A percentile compares a stretch with the other conserved stretches of the same genome.
phyloP scores from a whole-genome alignment of 2,113 vertebrate genomes.

The Orthonyx spaldingii region DNA sequence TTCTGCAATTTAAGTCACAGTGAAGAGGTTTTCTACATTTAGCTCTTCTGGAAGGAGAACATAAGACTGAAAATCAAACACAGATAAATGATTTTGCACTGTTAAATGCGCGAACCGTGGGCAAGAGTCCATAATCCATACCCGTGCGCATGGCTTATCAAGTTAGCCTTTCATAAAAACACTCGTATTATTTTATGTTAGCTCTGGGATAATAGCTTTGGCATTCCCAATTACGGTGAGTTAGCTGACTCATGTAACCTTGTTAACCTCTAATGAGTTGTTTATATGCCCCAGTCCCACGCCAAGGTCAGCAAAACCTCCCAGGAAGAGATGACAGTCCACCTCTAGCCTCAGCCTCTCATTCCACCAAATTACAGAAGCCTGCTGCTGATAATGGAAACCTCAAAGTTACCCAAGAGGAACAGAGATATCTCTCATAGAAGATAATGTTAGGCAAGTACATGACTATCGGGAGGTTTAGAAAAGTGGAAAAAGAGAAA shows the following conservation, averaged over 20 bases:
- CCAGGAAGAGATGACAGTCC: not conserved
- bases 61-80: not conserved
- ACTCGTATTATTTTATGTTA: not conserved
- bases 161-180: not conserved
- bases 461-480: not conserved
- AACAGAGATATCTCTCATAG: not conserved
- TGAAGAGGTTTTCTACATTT: not conserved
- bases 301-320: not conserved
- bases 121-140: not conserved
- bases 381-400: not conserved
- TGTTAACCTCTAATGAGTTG: not conserved
- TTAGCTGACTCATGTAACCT: not conserved
- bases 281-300: not conserved
- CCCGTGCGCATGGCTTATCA: not conserved
- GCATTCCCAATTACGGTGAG: not conserved
- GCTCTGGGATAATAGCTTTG: not conserved
- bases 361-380: not conserved
- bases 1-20: not conserved
- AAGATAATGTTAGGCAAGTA: not conserved
- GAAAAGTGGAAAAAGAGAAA: not conserved
- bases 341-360: not conserved
- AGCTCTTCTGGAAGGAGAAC: not conserved
- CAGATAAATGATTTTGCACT: not conserved
- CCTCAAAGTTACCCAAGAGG: not conserved
- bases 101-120: not conserved